Evolutionary conservation across 2,113 vertebrate genomes (phyloP).

Genomic region (Varanus salvator): DNA sequence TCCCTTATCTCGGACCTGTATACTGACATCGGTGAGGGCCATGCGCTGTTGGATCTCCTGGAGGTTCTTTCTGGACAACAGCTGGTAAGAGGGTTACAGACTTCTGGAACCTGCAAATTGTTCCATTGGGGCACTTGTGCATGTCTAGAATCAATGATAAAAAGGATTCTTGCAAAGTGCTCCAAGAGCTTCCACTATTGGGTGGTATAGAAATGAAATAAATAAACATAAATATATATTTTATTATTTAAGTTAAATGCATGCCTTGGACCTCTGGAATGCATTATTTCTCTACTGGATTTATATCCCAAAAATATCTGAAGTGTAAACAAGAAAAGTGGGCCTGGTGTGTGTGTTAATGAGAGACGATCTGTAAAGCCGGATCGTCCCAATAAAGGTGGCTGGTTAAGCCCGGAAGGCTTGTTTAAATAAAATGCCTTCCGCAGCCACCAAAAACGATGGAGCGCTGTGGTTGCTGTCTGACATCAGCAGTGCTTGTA

Average conservation of each 20-base stretch:
- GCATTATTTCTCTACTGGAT: too few relatives aligned
- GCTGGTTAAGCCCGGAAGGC: too few relatives aligned
- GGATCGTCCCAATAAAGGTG: too few relatives aligned
- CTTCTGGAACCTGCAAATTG: neutral
- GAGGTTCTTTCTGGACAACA: conserved; percentile 93
- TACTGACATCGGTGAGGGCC: conserved; percentile 87
- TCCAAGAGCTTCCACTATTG: too few relatives aligned
- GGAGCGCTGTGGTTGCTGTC: neutral
- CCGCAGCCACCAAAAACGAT: too few relatives aligned
- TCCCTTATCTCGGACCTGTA: conserved; percentile 87
- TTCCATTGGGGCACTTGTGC: neutral
- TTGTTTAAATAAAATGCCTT: too few relatives aligned
- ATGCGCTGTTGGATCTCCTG: conserved; percentile 90
- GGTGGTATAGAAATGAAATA: too few relatives aligned
- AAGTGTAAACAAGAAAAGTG: too few relatives aligned
- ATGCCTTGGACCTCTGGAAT: neutral
- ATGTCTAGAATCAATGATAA: neutral
- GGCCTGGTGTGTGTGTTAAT: too few relatives aligned
- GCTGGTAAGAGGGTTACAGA: conserved; percentile 81
- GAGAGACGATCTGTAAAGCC: too few relatives aligned
- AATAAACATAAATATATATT: neutral
- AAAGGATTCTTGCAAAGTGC: neutral
- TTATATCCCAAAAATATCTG: too few relatives aligned
- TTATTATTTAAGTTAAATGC: neutral
- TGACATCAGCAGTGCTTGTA: too few relatives aligned